Evolutionary conservation across 2,113 vertebrate species (phyloP).

Genomic region (Meleagris gallopavo): DNA sequence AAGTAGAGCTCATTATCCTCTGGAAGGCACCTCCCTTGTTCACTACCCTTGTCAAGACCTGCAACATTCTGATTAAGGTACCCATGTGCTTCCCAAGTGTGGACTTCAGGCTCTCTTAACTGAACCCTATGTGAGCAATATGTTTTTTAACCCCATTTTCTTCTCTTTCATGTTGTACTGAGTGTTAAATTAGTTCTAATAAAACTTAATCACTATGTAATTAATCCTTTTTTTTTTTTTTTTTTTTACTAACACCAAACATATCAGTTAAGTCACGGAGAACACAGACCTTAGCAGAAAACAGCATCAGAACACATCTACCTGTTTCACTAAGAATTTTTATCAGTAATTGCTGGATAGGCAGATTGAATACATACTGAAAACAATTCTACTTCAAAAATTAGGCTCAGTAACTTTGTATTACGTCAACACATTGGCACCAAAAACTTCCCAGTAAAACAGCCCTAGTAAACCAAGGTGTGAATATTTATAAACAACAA

Average conservation of each 20-base stretch:
- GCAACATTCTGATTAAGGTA: background rate
- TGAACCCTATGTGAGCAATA: background rate
- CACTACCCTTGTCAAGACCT: background rate
- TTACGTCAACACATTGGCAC: background rate
- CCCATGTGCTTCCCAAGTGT: background rate
- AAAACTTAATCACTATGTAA: background rate
- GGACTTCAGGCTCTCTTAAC: background rate
- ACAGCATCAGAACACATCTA: background rate
- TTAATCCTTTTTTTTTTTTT: background rate
- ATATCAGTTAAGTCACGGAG: background rate
- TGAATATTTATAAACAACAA: background rate
- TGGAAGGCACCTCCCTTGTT: background rate
- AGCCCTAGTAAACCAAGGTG: background rate
- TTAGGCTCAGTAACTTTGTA: background rate
- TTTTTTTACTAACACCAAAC: background rate
- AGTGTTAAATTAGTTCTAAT: background rate
- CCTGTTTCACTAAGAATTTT: background rate
- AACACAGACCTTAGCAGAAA: background rate
- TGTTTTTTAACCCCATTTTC: accelerated
- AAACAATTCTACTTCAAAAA: background rate
- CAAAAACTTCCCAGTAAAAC: background rate
- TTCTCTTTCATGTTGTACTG: background rate
- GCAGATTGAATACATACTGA: background rate
- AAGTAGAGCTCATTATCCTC: background rate
- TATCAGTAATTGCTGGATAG: background rate